Base-by-base conservation (phyloP, 2,888 invertebrate genomes). In the Caenorhabditis japonica region DNA sequence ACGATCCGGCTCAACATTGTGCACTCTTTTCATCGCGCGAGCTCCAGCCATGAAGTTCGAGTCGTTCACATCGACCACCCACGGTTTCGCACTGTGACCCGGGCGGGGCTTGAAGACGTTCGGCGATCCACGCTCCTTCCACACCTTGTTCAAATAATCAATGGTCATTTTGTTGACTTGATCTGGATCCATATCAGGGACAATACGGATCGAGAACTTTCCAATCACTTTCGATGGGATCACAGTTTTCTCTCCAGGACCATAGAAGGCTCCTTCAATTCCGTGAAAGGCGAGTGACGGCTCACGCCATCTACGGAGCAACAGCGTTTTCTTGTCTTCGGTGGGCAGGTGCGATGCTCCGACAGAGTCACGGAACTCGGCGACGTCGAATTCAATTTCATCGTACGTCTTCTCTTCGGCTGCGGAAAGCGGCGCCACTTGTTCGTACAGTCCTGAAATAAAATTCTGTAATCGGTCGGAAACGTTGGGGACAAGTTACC, bases 171-270 rank as follows among this genome's bases (percentile, higher is more conserved):
- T 59, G 56, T 92, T 92, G 25, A 80, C 92, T 83, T 92, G 92
- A 3, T 92, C 91, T 0, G 95, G 95, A 56, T 92, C 91, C 91
- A 96, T 95, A 88, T 97, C 91, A 0, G 97, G 97, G n/a, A 99
- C 97, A 83, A 95, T 92, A 56, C 97, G 92, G 79, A 99, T 92
- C 0, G 97, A 97, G 90, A 99, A 99, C 89, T 99, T 99, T 21
- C 97, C 97, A 84, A 92, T 92, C 10, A 83, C 82, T 52, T 81
- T 81, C 21, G 79, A 76, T 7, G 76, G 76, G 43, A 79, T 79
- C 8, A 81, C 81, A 0, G 97, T 97, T 88, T 97, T 97, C 25
- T 93, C 92, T n/a, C 97, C 97, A 0, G 93, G 91, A 78, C 94
- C 96, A 88, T 92, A 93, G 87, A 96, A 96, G 4, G 97, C 97